A percentile compares a stretch with the other conserved stretches of the same genome.
Conservation (phyloP, 2,888 invertebrate species). For the Tetragonisca angustula region DNA sequence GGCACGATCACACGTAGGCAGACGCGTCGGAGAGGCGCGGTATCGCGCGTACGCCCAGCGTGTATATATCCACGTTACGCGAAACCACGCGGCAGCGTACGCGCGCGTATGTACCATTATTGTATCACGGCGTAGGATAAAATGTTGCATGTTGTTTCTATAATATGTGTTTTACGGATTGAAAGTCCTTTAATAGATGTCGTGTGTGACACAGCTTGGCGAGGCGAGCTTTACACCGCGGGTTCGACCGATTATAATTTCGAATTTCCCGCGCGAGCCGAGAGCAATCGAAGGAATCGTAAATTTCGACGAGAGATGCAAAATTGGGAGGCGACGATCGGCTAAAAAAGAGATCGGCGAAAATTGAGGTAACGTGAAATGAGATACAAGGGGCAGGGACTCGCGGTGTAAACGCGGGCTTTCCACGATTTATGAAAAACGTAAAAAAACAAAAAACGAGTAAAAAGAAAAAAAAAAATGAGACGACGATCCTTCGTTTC, state of each 20-base stretch:
- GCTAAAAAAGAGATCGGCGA: background rate
- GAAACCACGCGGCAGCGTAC: conserved; percentile 49
- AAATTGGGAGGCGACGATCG: no score
- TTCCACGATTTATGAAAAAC: conserved; percentile 42
- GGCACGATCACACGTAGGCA: conserved; percentile 14
- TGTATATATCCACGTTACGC: conserved; percentile 36
- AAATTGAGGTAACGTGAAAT: background rate
- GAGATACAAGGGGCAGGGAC: background rate
- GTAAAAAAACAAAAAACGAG: conserved; percentile 2
- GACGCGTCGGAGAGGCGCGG: conserved; percentile 31
- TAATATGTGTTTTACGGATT: conserved; percentile 83
- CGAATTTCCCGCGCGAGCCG: conserved; percentile 13
- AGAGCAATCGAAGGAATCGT: no score
- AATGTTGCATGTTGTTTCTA: conserved; percentile 84
- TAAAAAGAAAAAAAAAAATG: conserved; percentile 31
- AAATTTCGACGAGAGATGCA: background rate
- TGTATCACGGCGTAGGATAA: conserved; percentile 82
- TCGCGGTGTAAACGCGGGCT: conserved; percentile 58
- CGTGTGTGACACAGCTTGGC: conserved; percentile 79
- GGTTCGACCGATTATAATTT: conserved; percentile 35
- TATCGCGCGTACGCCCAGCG: conserved; percentile 49
- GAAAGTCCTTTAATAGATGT: conserved; percentile 82
- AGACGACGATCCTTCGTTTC: conserved; percentile 43
- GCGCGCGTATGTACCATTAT: conserved; percentile 74
- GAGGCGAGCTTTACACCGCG: conserved; percentile 68